Base-by-base conservation (phyloP, 2,797 vertebrate genomes). In the Microchirus variegatus region DNA sequence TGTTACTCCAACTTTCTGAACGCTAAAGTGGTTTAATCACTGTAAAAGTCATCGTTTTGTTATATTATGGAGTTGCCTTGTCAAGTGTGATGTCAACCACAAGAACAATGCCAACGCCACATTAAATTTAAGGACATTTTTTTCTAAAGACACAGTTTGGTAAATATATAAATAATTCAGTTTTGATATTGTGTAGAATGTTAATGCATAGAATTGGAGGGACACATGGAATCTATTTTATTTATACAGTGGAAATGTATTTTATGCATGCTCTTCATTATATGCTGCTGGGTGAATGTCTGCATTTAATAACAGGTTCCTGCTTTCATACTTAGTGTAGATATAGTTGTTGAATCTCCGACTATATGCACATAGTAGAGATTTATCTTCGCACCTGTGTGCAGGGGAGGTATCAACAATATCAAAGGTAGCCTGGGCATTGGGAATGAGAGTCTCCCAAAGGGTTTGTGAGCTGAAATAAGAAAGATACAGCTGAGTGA, bases 401-500 rank as follows among this genome's bases (percentile, higher is more conserved):
- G 81, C 50, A 63, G 65, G 44, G 49, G 55, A 81, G 75, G 57
- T 51, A 81, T 78, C 67, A 68, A 77, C 73, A 61, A 73, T 80
- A 81, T 87, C 83, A 84, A 77, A 81, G 74, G 61, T 71, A 77
- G 65, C 41, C 45, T 3, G 61, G 58, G 67, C 17, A 15, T 56
- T 64, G 65, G 56, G 74, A 79, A 73, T 67, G 49, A 73, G 51
- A 71, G 66, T 47, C 57, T 85, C 84, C 80, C 82, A 56, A 53
- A 71, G 78, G 80, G 71, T 70, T 51, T 61, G 43, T 15, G 45
- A 57, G 72, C 77, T 75, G 83, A 82, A 86, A 83, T 82, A 87
- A 90, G 82, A 78, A 66, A 66, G 83, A 84, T 73, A 81, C 82
- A 82, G 79, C 62, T 73, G 78, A 88, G 64, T 84, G 87, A 87